Conservation (phyloP, 2,888 invertebrate genomes). For the Caenorhabditis doughertyi region DNA sequence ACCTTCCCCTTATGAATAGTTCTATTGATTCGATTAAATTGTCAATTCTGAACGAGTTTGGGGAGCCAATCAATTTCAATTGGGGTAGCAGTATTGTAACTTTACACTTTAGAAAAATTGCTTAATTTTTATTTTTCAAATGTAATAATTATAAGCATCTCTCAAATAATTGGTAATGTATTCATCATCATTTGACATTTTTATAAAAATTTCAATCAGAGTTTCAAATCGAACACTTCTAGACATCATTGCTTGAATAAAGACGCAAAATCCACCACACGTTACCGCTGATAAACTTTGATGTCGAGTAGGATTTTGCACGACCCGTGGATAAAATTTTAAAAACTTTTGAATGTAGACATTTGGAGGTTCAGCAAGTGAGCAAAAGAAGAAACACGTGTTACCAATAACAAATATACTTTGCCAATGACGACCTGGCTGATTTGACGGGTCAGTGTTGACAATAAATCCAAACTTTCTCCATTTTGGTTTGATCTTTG, state of each 20-base stretch:
- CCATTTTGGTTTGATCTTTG: background rate
- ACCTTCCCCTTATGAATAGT: conserved; percentile 13
- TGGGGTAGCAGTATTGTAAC: conserved; percentile 16
- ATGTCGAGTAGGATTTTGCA: background rate
- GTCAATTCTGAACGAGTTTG: conserved; percentile 1
- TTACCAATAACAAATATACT: conserved; percentile 10
- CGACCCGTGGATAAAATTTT: background rate
- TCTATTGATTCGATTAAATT: conserved; percentile 24
- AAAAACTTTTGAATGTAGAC: conserved; percentile 1
- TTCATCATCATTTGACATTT: conserved; percentile 9
- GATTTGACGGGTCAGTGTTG: background rate
- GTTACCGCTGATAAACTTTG: background rate
- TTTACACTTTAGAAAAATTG: conserved; percentile 17
- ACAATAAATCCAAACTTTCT: conserved; percentile 15
- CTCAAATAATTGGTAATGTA: conserved; percentile 8
- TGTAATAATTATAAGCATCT: conserved; percentile 1
- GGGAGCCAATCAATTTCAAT: background rate
- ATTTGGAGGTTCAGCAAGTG: conserved; percentile 10
- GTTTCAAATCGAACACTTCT: conserved; percentile 2
- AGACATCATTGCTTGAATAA: conserved; percentile 28
- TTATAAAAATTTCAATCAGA: background rate
- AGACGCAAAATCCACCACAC: conserved; percentile 25
- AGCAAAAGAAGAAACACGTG: conserved; percentile 21
- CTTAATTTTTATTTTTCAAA: background rate
- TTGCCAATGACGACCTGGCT: conserved; percentile 20